Evolutionary conservation across 1,140 invertebrate genomes (phyloP).

Genomic region (Leptinotarsa defecta): DNA sequence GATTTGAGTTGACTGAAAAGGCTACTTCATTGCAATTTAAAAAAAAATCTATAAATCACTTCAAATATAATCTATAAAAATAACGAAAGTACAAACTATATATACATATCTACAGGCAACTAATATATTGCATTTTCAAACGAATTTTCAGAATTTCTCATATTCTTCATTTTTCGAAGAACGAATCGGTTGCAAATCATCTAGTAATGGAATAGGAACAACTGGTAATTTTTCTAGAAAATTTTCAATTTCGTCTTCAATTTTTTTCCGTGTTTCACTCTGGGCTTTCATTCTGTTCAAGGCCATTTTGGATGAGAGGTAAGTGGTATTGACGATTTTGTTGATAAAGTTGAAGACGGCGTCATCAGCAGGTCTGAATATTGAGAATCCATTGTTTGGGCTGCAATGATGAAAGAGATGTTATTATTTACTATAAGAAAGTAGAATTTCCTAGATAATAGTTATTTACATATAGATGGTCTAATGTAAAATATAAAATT

Average conservation of each 20-base stretch:
- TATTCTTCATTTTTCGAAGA: neutral
- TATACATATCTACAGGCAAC: too few relatives aligned
- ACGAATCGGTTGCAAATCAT: neutral
- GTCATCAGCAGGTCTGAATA: constrained; percentile 35
- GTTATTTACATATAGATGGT: neutral
- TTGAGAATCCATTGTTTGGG: constrained; percentile 4
- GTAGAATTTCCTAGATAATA: neutral
- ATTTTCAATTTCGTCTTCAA: constrained; percentile 30
- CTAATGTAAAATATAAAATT: too few relatives aligned
- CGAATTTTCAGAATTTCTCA: too few relatives aligned
- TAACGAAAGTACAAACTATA: too few relatives aligned
- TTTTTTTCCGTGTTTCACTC: constrained; percentile 24
- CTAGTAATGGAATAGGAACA: constrained; percentile 15
- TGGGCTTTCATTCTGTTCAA: constrained; percentile 30
- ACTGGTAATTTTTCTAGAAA: constrained; percentile 29
- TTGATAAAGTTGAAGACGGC: constrained; percentile 34
- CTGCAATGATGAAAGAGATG: neutral
- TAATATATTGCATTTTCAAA: too few relatives aligned
- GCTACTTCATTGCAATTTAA: too few relatives aligned
- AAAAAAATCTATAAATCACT: too few relatives aligned
- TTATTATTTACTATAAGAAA: too few relatives aligned
- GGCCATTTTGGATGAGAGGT: constrained; percentile 37
- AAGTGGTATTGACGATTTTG: constrained; percentile 35
- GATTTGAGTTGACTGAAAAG: too few relatives aligned
- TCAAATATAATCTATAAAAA: too few relatives aligned